A percentile compares a stretch with the other conserved stretches of the same genome.
Conservation (phyloP, 2,797 vertebrate genomes). For the Poeciliopsis presidionis region DNA sequence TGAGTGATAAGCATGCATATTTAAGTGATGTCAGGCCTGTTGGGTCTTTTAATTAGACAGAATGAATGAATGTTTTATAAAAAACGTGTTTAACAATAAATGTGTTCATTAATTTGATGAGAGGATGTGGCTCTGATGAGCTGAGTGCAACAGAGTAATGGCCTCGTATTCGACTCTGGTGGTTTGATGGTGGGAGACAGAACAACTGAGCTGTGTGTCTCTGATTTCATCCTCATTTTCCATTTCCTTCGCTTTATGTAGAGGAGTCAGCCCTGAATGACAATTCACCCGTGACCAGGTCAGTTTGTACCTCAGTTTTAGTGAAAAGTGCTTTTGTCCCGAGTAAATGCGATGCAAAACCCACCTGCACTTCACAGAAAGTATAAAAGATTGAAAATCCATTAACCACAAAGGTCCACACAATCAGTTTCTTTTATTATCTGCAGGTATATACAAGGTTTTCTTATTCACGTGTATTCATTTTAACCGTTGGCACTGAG, state of each 20-base stretch:
- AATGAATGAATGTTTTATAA: constrained; percentile 84
- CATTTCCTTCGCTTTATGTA: constrained; percentile 19
- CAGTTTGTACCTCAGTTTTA: constrained; percentile 47
- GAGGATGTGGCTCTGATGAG: constrained; percentile 76
- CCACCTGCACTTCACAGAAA: constrained; percentile 37
- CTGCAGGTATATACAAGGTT: constrained; percentile 6
- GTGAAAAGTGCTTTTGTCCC: constrained; percentile 52
- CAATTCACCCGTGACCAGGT: constrained; percentile 48
- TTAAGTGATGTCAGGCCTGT: constrained; percentile 82
- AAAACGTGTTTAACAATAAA: constrained; percentile 85
- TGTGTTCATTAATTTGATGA: constrained; percentile 83
- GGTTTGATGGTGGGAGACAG: constrained; percentile 58
- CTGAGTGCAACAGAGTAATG: constrained; percentile 76
- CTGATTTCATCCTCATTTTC: constrained; percentile 37
- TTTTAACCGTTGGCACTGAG: constrained; percentile 29
- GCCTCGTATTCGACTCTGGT: constrained; percentile 60
- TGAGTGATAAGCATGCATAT: constrained; percentile 85
- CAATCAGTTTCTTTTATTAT: constrained; percentile 28
- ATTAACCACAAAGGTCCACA: constrained; percentile 54
- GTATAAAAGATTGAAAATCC: constrained; percentile 65
- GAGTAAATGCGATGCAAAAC: constrained; percentile 46
- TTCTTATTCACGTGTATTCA: neutral
- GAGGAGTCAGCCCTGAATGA: constrained; percentile 57
- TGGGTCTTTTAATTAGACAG: constrained; percentile 84
- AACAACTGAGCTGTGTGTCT: constrained; percentile 46